Evolutionary conservation across 2,888 invertebrate genomes (phyloP).

Genomic region (Hirtodrosophila alboralis): DNA sequence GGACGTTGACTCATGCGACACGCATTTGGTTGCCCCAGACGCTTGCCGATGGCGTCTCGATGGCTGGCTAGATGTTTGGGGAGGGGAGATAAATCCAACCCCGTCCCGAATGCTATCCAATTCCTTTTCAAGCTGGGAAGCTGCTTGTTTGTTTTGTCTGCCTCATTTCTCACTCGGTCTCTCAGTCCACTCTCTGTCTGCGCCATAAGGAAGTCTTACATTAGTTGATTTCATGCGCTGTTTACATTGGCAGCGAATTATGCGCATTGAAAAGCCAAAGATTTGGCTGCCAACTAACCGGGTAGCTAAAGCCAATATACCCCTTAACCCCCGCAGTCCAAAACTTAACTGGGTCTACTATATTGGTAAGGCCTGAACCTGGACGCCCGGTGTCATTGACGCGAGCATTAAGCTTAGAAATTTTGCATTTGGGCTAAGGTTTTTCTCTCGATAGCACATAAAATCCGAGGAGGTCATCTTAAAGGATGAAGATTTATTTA

Average conservation of each 20-base stretch:
- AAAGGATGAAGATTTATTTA: too few species aligned
- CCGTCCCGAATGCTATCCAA: too few species aligned
- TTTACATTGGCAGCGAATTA: slow-evolving; percentile 78
- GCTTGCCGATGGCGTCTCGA: slow-evolving; percentile 64
- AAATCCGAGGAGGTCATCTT: too few species aligned
- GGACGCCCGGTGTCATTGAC: slow-evolving; percentile 25
- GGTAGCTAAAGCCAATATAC: background rate
- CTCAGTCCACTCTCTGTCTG: slow-evolving; percentile 17
- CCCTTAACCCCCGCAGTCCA: too few species aligned
- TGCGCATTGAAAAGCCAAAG: slow-evolving; percentile 71
- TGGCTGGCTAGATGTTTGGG: slow-evolving; percentile 47
- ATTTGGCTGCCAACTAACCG: slow-evolving; percentile 59
- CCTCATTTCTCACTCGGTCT: slow-evolving; percentile 52
- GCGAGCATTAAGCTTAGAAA: slow-evolving; percentile 3
- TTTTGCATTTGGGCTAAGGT: slow-evolving; percentile 16
- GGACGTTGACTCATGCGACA: slow-evolving; percentile 74
- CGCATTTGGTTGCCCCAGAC: slow-evolving; percentile 55
- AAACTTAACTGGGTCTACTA: slow-evolving; percentile 14
- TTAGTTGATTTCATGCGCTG: slow-evolving; percentile 80
- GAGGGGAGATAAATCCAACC: too few species aligned
- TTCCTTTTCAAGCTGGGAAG: slow-evolving; percentile 20
- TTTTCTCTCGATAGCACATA: background rate
- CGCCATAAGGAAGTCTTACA: slow-evolving; percentile 62
- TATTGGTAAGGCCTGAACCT: slow-evolving; percentile 25
- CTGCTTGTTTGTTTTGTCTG: slow-evolving; percentile 76